Base-by-base conservation (phyloP, 2,113 vertebrate genomes). In the Pangasianodon gigas region DNA sequence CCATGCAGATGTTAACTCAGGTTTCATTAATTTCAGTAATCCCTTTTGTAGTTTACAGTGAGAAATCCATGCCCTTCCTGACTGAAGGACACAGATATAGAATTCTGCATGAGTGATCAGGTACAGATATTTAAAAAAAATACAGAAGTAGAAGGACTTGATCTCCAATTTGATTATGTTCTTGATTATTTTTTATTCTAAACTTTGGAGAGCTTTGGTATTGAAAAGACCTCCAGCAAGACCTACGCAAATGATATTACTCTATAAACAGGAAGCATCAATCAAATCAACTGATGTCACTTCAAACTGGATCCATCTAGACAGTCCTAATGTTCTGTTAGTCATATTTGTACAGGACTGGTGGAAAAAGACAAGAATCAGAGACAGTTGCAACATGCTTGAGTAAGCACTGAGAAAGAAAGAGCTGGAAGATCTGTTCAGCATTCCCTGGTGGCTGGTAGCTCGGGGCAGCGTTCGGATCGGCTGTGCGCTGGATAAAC, bases 401-500 rank as follows among this genome's bases (percentile, higher is more conserved):
- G 48, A 88, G 51, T 54, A 81, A 52, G 62, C 24, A 24, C 9
- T 8, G 67, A 13, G 65, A 58, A 32, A 54, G 32, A 74, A 82
- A 29, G 24, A 69, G 8, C 32, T 89, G 54, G 65, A 77, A 62
- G 54, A 32, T 51, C 29, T 60, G 44, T 48, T 80, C 14, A 37
- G 52, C 44, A 1, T 83, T 75, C 65, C 88, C 74, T 62, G 82
- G 82, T 77, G 88, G 88, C 41, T 89, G 41, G 69, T 77, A 56
- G 82, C 65, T 60, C 11, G 56, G 18, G 44, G 82, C 41, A 85
- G 65, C 52, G 88, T 83, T 75, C 88, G 18, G 11, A 48, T 82
- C 60, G n/a, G n/a, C 44, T 71, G 48, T 83, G 37, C 6, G 8
- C 60, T 81, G 62, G 60, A 82, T 86, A 90, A 90, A 90, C 89